phyloP scores from a whole-genome alignment of 2,888 invertebrate genomes.

The Machimus rusticus region DNA sequence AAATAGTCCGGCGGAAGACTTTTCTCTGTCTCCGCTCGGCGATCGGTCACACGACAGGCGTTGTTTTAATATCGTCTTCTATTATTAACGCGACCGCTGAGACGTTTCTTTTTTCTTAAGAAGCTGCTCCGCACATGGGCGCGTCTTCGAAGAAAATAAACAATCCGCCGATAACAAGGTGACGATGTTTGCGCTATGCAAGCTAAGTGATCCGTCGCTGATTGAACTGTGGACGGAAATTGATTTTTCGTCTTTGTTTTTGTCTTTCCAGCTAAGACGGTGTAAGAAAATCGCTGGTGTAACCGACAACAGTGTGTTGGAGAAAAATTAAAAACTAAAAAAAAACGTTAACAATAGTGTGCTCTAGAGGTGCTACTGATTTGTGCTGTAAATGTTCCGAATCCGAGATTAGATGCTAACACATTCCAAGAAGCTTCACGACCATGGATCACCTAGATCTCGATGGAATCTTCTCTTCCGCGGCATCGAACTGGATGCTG shows the following conservation, averaged over 20 bases:
- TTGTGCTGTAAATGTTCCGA: background rate
- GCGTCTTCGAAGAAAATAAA: background rate
- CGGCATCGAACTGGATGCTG: slow-evolving; percentile 56
- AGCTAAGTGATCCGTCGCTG: background rate
- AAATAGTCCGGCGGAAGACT: background rate
- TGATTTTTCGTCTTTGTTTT: background rate
- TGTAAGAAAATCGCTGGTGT: background rate
- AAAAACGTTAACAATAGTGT: background rate
- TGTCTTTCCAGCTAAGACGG: slow-evolving; percentile 17
- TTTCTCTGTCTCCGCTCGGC: background rate
- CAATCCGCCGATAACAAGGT: slow-evolving; percentile 16
- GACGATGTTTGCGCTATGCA: slow-evolving; percentile 1
- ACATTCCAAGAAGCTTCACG: background rate
- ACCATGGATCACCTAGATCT: slow-evolving; percentile 61
- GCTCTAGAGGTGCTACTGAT: background rate
- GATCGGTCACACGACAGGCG: background rate
- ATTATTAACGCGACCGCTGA: background rate
- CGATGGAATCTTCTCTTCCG: slow-evolving; percentile 54
- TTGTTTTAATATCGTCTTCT: background rate
- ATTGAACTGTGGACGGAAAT: slow-evolving; percentile 7
- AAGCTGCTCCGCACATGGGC: slow-evolving; percentile 14
- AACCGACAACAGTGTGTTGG: background rate
- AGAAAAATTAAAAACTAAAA: background rate
- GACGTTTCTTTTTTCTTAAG: slow-evolving; percentile 6
- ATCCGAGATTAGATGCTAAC: background rate